A percentile compares a stretch with the other conserved stretches of the same genome.
Evolutionary conservation across 2,888 invertebrate species (phyloP).

Genomic region (Tribolium freemani): DNA sequence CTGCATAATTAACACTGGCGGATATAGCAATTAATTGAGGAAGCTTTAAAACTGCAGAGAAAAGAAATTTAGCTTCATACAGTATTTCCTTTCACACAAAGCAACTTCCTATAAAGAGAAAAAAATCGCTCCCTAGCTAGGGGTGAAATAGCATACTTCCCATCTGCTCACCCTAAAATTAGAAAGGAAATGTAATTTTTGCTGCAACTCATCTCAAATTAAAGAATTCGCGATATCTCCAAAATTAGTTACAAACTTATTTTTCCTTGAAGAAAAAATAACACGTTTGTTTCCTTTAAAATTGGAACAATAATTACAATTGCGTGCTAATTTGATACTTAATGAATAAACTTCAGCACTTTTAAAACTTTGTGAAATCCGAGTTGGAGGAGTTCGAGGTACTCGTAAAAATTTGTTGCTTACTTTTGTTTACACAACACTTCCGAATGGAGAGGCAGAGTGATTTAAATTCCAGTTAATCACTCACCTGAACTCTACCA

Average conservation of each 20-base stretch:
- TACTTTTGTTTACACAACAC: background rate
- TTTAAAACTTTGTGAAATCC: background rate
- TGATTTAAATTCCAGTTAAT: background rate
- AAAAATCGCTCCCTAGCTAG: background rate
- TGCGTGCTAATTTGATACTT: background rate
- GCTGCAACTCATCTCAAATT: background rate
- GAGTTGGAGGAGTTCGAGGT: background rate
- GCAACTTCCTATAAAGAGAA: background rate
- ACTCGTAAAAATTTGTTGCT: background rate
- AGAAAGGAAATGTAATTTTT: background rate
- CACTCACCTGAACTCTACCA: background rate
- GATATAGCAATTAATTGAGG: too few relatives aligned
- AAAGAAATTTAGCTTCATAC: too few relatives aligned
- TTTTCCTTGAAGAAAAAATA: too few relatives aligned
- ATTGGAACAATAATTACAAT: too few relatives aligned
- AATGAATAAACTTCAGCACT: background rate
- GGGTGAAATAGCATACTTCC: background rate
- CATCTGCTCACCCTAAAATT: background rate
- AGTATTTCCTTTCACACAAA: background rate
- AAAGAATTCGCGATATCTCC: too few relatives aligned
- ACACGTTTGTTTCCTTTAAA: too few relatives aligned
- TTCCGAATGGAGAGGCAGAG: background rate
- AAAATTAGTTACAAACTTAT: too few relatives aligned
- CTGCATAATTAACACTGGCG: too few relatives aligned
- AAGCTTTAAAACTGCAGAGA: background rate